phyloP scores from a whole-genome alignment of 64 coral and sea anemone species.

The Actinia tenebrosa region DNA sequence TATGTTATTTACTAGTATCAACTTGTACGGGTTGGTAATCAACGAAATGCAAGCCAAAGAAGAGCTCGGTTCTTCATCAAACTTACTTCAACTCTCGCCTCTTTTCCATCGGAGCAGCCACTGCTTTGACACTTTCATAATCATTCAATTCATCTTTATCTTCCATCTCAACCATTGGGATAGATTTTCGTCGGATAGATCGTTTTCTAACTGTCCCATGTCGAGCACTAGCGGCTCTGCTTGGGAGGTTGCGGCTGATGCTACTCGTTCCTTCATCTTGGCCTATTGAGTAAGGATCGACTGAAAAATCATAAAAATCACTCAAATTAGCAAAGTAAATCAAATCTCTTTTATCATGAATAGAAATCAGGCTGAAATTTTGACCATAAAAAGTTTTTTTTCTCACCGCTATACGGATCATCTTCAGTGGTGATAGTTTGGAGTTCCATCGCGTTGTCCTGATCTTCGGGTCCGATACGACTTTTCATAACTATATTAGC shows the following conservation, averaged over 20 bases:
- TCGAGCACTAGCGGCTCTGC: not conserved
- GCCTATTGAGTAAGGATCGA: constrained; percentile 5
- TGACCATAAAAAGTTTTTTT: not conserved
- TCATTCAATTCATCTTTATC: not conserved
- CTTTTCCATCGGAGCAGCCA: constrained; percentile 12
- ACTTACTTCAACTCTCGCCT: constrained; percentile 23
- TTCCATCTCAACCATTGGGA: not conserved
- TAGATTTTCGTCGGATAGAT: constrained; percentile 6
- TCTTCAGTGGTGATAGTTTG: not conserved
- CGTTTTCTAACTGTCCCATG: constrained; percentile 17
- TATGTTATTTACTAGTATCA: no score
- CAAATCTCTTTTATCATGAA: not conserved
- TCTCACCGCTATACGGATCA: constrained; percentile 32
- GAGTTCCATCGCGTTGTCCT: not conserved
- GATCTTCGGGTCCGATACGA: constrained; percentile 1
- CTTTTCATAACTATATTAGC: constrained; percentile 12
- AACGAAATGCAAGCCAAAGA: not conserved
- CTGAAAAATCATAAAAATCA: not conserved
- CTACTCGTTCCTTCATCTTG: not conserved
- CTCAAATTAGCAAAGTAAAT: not conserved
- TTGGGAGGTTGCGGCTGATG: constrained; percentile 11
- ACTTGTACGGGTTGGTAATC: not conserved
- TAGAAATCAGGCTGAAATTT: not conserved
- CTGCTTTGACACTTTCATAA: not conserved
- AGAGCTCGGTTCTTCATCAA: not conserved